Evolutionary conservation across 2,888 invertebrate genomes (phyloP).

Genomic region (Clivina fossor): DNA sequence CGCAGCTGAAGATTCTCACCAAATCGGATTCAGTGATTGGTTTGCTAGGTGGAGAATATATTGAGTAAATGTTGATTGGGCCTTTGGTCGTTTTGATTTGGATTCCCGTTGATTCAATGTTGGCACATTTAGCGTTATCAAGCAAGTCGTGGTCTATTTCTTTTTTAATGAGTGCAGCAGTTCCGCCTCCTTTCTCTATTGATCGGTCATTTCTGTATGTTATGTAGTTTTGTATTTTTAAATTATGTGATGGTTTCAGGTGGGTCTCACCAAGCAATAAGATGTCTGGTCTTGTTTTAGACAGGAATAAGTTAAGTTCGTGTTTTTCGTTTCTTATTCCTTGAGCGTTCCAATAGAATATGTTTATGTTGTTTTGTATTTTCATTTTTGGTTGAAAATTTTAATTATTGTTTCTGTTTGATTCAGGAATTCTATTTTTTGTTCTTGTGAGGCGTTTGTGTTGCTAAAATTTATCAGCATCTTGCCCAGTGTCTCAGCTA

Average conservation of each 20-base stretch:
- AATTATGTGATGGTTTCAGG: conserved; percentile 12
- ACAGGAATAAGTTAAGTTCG: conserved; percentile 2
- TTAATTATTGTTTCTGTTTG: conserved; percentile 7
- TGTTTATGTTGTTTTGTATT: background rate
- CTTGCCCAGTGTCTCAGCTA: conserved; percentile 5
- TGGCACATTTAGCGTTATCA: background rate
- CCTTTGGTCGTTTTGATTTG: conserved; percentile 17
- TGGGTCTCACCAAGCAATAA: conserved; percentile 24
- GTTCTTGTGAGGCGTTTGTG: conserved; percentile 8
- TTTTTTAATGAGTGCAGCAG: conserved; percentile 9
- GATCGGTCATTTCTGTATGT: conserved; percentile 20
- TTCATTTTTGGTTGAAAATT: background rate
- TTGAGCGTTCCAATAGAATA: conserved; percentile 22
- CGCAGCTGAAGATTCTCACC: background rate
- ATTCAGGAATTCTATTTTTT: conserved; percentile 6
- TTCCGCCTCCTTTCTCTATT: conserved; percentile 17
- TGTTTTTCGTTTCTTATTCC: conserved; percentile 11
- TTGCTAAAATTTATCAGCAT: conserved; percentile 14
- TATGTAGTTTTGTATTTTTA: conserved; percentile 21
- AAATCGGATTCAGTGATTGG: background rate
- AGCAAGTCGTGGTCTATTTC: conserved; percentile 2
- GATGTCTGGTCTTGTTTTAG: background rate
- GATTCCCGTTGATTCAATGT: background rate
- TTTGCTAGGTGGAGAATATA: background rate
- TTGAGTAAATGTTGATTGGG: conserved; percentile 7